Evolutionary conservation across 2,797 vertebrate genomes (phyloP).

Genomic region (Hozukius guyotensis): DNA sequence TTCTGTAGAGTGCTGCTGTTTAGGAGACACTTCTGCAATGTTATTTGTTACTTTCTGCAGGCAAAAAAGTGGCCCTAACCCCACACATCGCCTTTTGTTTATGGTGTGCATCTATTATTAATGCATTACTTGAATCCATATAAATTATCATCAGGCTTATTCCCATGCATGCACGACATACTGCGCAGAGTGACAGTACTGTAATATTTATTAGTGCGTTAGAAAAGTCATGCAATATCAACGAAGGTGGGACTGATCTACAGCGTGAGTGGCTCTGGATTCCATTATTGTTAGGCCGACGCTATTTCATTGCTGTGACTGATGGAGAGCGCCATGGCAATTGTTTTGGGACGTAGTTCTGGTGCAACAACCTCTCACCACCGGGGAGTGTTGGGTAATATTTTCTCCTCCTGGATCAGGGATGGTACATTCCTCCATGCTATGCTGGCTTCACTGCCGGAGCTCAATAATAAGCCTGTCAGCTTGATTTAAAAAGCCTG

Average conservation of each 20-base stretch:
- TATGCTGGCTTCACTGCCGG: slow-evolving; percentile 47
- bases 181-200: slow-evolving; percentile 6
- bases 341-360: slow-evolving; percentile 54
- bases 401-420: slow-evolving; percentile 65
- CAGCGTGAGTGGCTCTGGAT: slow-evolving; percentile 24
- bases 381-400: slow-evolving; percentile 56
- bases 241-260: slow-evolving; percentile 26
- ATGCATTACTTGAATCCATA: slow-evolving; percentile 10
- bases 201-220: slow-evolving; percentile 32
- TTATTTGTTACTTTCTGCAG: background rate
- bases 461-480: slow-evolving; percentile 81
- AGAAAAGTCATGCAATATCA: slow-evolving; percentile 18
- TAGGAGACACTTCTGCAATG: background rate
- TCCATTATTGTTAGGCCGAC: slow-evolving; percentile 40
- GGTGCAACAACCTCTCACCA: slow-evolving; percentile 54
- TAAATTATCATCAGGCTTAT: slow-evolving; percentile 13
- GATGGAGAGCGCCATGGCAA: slow-evolving; percentile 40
- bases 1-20: background rate
- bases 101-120: slow-evolving; percentile 19
- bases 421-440: slow-evolving; percentile 66
- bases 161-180: background rate
- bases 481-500: slow-evolving; percentile 81
- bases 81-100: background rate
- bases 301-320: slow-evolving; percentile 51
- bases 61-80: background rate